Base-by-base conservation (phyloP, 2,797 vertebrate genomes). In the Argentina silus region DNA sequence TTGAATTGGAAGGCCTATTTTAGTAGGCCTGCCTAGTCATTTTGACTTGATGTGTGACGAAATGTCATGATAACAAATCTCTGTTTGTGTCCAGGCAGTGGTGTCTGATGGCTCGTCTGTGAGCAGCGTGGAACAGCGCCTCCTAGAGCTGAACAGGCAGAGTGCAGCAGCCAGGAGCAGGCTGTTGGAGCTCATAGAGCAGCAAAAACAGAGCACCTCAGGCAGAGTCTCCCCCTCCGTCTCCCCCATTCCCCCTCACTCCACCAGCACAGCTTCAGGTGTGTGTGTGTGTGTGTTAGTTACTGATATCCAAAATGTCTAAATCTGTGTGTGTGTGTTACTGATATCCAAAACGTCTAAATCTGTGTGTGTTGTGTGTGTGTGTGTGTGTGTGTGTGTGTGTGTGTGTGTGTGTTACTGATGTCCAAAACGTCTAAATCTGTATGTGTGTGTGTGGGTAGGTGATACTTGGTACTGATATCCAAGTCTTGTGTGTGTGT, bases 111-210 rank as follows among this genome's bases (percentile, higher is more conserved):
- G 44, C 84, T 44, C 87, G 67, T 82, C 89, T 78, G 70, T 84
- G 75, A 83, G 73, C 62, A 91, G 85, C 15, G 90, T 97, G 84
- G 95, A 98, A 82, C 94, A 95, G 72, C 93, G 95, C 82, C 95
- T 96, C 80, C 93, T 95, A 14, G 96, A 98, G 84, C 82, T 98
- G 73, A 97, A 96, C 85, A 93, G 91, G 27, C 96, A 97, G 88
- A 98, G 95, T 64, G 87, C 93, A 63, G 95, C 95, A 70, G 97
- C 97, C 0, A 92, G 93, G 51, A 87, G 86, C 73, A 96, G 95
- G 76, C 92, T 99, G 2, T 75, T 98, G 74, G 91, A 95, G 75
- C 91, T 98, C 19, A 97, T 98, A 44, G 96, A 97, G 55, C 95
- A 97, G 78, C 96, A 98, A 88, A 96, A 93, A 63, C 90, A 80